These are phyloP conservation scores for Tortricodes alternella DNA, from an alignment of 2,888 invertebrate genomes.

Conservation along the genomic window DNA sequence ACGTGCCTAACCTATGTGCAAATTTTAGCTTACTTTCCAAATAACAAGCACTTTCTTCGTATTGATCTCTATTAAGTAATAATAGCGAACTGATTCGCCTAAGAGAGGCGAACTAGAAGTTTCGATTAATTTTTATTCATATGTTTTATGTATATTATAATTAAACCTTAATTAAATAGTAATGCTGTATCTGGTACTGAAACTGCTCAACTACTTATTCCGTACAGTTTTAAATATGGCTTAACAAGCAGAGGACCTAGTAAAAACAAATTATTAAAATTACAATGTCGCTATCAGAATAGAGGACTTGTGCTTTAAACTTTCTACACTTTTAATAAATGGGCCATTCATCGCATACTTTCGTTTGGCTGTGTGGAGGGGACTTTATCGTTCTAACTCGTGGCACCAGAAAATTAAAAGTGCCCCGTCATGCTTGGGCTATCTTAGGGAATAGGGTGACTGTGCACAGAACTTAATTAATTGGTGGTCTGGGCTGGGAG, in stretches of 20 bases:
- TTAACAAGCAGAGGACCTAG: neutral
- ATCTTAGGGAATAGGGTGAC: conserved; percentile 74
- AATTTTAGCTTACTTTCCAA: too few species aligned
- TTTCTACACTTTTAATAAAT: conserved; percentile 75
- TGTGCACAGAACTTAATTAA: conserved; percentile 74
- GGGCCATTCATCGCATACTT: conserved; percentile 73
- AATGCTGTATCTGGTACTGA: too few species aligned
- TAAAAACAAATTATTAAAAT: conserved; percentile 16
- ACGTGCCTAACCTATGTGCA: too few species aligned
- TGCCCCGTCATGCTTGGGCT: conserved; percentile 68
- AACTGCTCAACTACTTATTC: too few species aligned
- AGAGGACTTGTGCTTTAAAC: conserved; percentile 65
- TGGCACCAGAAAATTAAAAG: conserved; percentile 80
- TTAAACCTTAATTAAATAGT: too few species aligned
- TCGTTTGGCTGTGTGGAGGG: conserved; percentile 55
- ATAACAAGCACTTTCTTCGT: too few species aligned
- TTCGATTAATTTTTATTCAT: too few species aligned
- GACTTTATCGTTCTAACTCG: conserved; percentile 73
- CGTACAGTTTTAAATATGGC: neutral
- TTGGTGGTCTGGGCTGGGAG: conserved; percentile 53
- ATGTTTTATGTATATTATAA: too few species aligned
- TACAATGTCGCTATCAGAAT: conserved; percentile 41
- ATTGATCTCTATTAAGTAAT: too few species aligned
- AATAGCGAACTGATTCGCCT: too few species aligned
- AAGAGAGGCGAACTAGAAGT: too few species aligned